Base-by-base conservation (phyloP, 2,888 invertebrate species). In the Globia sparganii region DNA sequence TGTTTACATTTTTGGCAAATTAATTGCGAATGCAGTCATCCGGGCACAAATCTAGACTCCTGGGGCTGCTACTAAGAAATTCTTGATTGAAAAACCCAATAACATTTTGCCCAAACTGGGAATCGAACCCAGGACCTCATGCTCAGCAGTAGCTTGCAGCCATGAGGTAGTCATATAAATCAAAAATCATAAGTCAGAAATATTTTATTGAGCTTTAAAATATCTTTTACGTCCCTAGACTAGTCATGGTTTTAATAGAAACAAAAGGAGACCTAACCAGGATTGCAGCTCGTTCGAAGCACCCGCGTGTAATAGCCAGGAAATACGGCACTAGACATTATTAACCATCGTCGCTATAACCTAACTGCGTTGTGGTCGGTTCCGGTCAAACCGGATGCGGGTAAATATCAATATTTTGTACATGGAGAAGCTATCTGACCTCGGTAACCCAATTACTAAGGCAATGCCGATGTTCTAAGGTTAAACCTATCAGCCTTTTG, bases 381-480 rank as follows among this genome's bases (percentile, higher is more conserved):
- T 64, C 46, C 31, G 37, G 62, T 56, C 2, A 28, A 11, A 15
- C 37, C 77, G 31, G 66, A 64, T 82, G 66, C 46, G 34, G 40
- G 15, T 40, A 46, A 67, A 66, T 49, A 61, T 77, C 78, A 53
- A 61, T 75, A 61, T 67, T 81, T 62, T 72, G 28, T 56, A 37
- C 66, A 25, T 25, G 18, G 13, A 53, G 18, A 15, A 18, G 43
- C 58, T 15, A 34, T 34, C 37, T 82, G 82, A 62, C 46, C 25
- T 56, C 6, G 21, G 49, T 28, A 58, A 62, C 28, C n/a, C n/a
- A 66, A 65, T 65, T 59, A 28, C 25, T 58, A 18, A 25, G 18
- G 40, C n/a, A 31, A 21, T 49, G n/a, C 13, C 5, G 13, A 62
- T 75, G 40, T 72, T 70, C 21, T 70, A 21, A 11, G 6, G 40